phyloP scores from a whole-genome alignment of 2,888 invertebrate genomes.

The Tryphoninae sp. region DNA sequence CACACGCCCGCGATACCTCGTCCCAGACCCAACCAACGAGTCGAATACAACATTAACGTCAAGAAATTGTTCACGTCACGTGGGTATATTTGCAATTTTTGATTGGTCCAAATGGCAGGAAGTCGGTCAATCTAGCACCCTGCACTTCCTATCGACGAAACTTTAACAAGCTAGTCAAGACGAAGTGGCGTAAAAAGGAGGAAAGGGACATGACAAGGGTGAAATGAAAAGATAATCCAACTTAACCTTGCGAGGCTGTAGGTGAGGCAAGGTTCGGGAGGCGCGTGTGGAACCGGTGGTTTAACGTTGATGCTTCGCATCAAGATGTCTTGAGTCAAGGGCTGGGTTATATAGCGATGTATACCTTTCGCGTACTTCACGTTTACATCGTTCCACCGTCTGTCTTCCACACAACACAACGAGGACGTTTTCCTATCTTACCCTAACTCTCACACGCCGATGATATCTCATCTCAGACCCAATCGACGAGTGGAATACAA shows the following conservation, averaged over 20 bases:
- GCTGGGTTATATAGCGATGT: constrained; percentile 14
- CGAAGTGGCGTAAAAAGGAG: too few relatives aligned
- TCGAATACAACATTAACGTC: too few relatives aligned
- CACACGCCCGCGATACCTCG: too few relatives aligned
- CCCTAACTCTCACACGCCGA: neutral
- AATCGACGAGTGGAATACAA: too few relatives aligned
- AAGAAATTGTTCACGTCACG: too few relatives aligned
- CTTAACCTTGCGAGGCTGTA: neutral
- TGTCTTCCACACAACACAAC: constrained; percentile 40
- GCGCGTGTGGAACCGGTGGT: constrained; percentile 50
- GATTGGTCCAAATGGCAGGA: too few relatives aligned
- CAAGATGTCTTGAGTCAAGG: constrained; percentile 39
- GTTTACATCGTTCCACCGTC: constrained; percentile 23
- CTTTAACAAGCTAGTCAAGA: too few relatives aligned
- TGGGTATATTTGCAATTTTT: too few relatives aligned
- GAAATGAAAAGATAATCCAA: constrained; percentile 34
- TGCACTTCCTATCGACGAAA: too few relatives aligned
- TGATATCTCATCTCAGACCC: too few relatives aligned
- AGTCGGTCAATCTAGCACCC: too few relatives aligned
- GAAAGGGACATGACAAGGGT: neutral
- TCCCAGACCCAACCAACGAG: too few relatives aligned
- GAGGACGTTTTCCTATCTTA: constrained; percentile 1
- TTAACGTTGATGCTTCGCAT: constrained; percentile 49
- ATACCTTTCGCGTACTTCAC: constrained; percentile 25
- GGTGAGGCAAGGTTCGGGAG: constrained; percentile 4